These are phyloP conservation scores for Drosophila affinis DNA, from an alignment of 2,888 invertebrate genomes.

Conservation along the genomic window DNA sequence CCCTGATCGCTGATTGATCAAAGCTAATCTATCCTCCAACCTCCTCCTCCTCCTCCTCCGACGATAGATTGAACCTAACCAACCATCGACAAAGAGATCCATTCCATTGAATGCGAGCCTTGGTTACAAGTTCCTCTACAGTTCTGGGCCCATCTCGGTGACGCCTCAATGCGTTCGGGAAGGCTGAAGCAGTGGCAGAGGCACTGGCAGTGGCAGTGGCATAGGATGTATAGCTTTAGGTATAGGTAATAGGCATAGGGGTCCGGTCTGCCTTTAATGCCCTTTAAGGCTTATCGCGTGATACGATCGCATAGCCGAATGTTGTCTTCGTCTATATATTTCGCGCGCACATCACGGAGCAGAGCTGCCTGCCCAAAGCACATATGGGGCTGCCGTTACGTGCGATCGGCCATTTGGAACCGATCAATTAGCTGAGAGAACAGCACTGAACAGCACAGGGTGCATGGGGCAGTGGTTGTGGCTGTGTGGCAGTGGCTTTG, in stretches of 20 bases:
- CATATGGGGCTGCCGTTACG: constrained; percentile 73
- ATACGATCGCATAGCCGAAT: constrained; percentile 81
- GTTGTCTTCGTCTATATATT: constrained; percentile 71
- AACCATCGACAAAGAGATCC: constrained; percentile 12
- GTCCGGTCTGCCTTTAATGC: constrained; percentile 31
- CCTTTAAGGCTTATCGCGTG: constrained; percentile 79
- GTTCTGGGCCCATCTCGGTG: not conserved
- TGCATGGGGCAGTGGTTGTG: constrained; percentile 1
- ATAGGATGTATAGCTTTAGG: not conserved
- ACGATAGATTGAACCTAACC: constrained; percentile 2
- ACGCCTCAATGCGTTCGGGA: constrained; percentile 3
- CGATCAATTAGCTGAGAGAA: constrained; percentile 83
- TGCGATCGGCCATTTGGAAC: constrained; percentile 83
- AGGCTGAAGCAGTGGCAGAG: constrained; percentile 7
- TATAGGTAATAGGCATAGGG: constrained; percentile 1
- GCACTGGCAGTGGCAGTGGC: not conserved
- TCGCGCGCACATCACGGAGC: constrained; percentile 43
- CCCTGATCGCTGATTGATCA: constrained; percentile 10
- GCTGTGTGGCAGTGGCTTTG: not conserved
- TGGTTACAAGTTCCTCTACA: not conserved
- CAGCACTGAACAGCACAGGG: constrained; percentile 28
- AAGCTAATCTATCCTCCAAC: constrained; percentile 7
- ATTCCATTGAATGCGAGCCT: constrained; percentile 19
- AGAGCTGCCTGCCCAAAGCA: not conserved
- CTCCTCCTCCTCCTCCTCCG: not conserved